A percentile compares a stretch with the other conserved stretches of the same genome.
These are phyloP conservation scores for Rhabdophis nuchalis DNA, from an alignment of 2,797 vertebrate genomes.

Conservation along the genomic window DNA sequence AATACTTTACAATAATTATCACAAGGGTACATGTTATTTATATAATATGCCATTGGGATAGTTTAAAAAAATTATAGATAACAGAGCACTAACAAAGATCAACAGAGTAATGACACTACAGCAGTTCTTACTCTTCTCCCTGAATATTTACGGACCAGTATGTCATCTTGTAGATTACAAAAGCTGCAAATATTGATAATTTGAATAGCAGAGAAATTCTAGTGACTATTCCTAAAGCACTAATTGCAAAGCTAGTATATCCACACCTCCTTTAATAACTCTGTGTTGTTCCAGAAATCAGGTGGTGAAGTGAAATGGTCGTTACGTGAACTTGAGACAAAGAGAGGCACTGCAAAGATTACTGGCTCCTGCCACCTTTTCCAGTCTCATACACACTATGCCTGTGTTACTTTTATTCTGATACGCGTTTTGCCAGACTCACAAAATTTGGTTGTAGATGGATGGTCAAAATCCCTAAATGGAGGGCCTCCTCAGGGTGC, in stretches of 20 bases:
- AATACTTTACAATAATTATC: not conserved
- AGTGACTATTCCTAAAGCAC: rapidly evolving
- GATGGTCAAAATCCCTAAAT: too few relatives aligned
- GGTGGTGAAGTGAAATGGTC: not conserved
- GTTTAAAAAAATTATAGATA: not conserved
- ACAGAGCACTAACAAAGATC: not conserved
- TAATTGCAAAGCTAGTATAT: not conserved
- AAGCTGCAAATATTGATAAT: not conserved
- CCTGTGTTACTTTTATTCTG: not conserved
- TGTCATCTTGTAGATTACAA: not conserved
- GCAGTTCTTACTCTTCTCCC: not conserved
- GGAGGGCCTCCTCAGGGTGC: too few relatives aligned
- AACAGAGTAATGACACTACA: not conserved
- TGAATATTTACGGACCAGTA: not conserved
- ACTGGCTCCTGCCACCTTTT: not conserved
- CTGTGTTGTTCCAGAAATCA: not conserved
- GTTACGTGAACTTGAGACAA: not conserved
- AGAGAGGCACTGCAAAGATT: not conserved
- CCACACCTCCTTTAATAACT: not conserved
- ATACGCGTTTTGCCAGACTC: not conserved
- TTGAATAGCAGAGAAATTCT: not conserved
- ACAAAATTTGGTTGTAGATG: not conserved
- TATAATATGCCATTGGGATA: not conserved
- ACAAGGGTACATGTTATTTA: not conserved
- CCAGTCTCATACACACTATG: not conserved